phyloP scores from a whole-genome alignment of 2,113 vertebrate genomes.

The Entelurus aequoreus region DNA sequence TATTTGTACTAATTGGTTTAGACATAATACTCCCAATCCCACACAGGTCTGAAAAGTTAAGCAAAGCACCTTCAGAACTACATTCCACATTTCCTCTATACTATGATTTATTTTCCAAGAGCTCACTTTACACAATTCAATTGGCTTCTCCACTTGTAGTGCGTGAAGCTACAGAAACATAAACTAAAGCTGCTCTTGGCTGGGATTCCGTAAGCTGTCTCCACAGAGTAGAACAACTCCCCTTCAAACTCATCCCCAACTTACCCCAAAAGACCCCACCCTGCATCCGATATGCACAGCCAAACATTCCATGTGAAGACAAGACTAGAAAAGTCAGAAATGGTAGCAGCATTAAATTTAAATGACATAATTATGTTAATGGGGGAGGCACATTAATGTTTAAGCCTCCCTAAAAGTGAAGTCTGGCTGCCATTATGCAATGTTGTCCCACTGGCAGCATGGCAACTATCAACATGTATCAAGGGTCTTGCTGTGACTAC shows the following conservation, averaged over 20 bases:
- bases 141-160: conserved; percentile 32
- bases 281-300: conserved; percentile 11
- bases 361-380: conserved; percentile 31
- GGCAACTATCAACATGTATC: conserved; percentile 24
- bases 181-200: conserved; percentile 17
- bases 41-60: too few relatives aligned
- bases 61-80: background rate
- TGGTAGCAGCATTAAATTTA: conserved; percentile 50
- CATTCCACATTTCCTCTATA: background rate
- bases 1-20: too few relatives aligned
- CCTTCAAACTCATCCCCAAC: background rate
- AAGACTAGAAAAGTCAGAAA: conserved; percentile 41
- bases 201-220: conserved; percentile 28
- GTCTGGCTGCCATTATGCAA: conserved; percentile 57
- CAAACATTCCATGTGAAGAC: conserved; percentile 23
- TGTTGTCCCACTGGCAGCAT: conserved; percentile 23
- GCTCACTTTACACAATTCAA: conserved; percentile 25
- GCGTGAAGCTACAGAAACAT: conserved; percentile 17
- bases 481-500: conserved; percentile 18
- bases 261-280: conserved; percentile 6
- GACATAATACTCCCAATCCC: too few relatives aligned
- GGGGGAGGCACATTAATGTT: conserved; percentile 48
- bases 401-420: conserved; percentile 52
- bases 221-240: conserved; percentile 14
- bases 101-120: conserved; percentile 19